These are phyloP conservation scores for Drosophila diplacantha DNA, from an alignment of 2,888 invertebrate genomes.

Conservation along the genomic window DNA sequence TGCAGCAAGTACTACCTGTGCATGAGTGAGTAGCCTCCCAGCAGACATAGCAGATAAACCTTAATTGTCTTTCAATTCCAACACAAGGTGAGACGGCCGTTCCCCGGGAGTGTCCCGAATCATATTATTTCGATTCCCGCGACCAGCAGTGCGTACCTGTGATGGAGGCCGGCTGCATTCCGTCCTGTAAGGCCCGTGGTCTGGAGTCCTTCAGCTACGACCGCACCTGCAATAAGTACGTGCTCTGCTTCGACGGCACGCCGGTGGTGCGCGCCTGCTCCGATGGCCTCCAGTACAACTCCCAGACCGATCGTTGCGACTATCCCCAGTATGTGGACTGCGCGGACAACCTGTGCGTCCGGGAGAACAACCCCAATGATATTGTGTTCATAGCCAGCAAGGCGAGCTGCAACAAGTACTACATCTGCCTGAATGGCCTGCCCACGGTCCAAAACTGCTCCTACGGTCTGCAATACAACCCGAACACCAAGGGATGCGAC, in stretches of 20 bases:
- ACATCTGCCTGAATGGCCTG: constrained; percentile 68
- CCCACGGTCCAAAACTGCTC: constrained; percentile 62
- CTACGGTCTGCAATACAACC: constrained; percentile 67
- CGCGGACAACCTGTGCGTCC: constrained; percentile 67
- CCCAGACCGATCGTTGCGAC: constrained; percentile 73
- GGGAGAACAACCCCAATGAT: constrained; percentile 58
- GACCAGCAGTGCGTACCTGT: constrained; percentile 62
- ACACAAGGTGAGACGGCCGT: constrained; percentile 48
- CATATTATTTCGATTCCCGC: constrained; percentile 58
- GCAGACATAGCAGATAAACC: background rate
- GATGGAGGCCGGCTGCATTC: constrained; percentile 55
- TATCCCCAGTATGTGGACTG: constrained; percentile 74
- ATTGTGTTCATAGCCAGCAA: constrained; percentile 69
- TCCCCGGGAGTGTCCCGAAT: constrained; percentile 46
- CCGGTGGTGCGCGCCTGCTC: constrained; percentile 66
- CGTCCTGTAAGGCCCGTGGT: constrained; percentile 54
- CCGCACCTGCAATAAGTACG: constrained; percentile 74
- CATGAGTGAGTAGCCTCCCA: constrained; percentile 37
- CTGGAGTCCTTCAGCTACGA: constrained; percentile 65
- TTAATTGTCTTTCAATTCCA: background rate
- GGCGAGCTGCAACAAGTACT: constrained; percentile 67
- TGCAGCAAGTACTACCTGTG: constrained; percentile 67
- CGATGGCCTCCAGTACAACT: constrained; percentile 73
- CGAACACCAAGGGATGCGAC: constrained; percentile 64
- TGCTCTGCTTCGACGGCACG: constrained; percentile 64